phyloP scores from a whole-genome alignment of 2,113 vertebrate genomes.

The Aptenodytes forsteri region DNA sequence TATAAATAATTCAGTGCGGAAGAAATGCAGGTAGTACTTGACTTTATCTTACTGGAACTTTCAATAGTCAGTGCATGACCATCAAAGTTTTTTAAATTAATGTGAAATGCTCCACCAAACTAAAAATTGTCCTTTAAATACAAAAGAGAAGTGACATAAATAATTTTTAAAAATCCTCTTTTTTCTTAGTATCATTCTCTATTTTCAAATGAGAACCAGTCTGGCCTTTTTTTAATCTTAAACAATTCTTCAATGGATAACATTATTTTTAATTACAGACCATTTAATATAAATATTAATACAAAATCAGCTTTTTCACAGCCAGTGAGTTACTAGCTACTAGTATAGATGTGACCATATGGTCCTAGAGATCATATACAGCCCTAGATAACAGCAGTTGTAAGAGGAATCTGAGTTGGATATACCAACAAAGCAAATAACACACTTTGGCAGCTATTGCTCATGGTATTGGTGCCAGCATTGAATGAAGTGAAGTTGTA shows the following conservation, averaged over 20 bases:
- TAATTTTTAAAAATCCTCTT: background rate
- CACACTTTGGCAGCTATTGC: background rate
- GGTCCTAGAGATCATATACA: background rate
- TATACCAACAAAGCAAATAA: background rate
- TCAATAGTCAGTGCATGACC: background rate
- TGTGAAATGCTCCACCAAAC: background rate
- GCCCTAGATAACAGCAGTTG: background rate
- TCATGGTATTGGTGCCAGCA: background rate
- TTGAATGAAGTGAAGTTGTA: background rate
- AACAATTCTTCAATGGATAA: background rate
- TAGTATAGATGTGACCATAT: background rate
- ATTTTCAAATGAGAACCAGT: background rate
- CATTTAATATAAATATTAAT: background rate
- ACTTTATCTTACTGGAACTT: background rate
- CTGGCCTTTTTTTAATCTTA: background rate
- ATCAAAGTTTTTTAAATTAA: background rate
- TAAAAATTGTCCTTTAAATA: background rate
- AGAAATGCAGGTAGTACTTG: background rate
- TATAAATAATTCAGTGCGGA: background rate
- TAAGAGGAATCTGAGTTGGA: background rate
- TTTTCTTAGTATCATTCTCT: background rate
- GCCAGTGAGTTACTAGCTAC: background rate
- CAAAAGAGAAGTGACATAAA: background rate
- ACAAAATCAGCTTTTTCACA: background rate
- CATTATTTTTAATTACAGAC: background rate